Evolutionary conservation across 2,113 vertebrate species (phyloP).

Genomic region (Eretmochelys imbricata): DNA sequence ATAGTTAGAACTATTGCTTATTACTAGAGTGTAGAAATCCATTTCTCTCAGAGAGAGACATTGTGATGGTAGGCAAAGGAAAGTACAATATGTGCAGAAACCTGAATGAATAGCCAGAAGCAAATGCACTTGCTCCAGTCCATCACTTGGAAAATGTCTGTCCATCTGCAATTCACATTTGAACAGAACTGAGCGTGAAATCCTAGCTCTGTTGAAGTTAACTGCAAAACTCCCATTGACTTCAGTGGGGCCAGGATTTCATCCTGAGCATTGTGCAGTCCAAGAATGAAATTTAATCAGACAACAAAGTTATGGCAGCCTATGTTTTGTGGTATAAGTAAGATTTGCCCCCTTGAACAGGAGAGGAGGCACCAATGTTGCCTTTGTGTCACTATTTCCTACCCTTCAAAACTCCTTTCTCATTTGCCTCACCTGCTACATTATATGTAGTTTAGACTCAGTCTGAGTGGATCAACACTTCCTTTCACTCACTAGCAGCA

Average conservation of each 20-base stretch:
- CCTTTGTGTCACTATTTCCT: neutral
- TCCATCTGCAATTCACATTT: neutral
- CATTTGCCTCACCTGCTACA: neutral
- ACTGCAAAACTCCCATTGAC: neutral
- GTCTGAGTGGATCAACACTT: neutral
- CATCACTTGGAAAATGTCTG: neutral
- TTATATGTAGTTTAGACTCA: neutral
- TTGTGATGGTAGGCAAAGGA: neutral
- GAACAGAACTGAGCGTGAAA: neutral
- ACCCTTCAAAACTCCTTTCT: neutral
- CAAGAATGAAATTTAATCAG: neutral
- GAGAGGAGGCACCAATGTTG: neutral
- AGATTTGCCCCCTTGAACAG: neutral
- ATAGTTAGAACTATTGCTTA: conserved; percentile 23
- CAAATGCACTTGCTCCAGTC: too few species aligned
- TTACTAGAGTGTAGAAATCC: neutral
- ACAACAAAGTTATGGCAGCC: neutral
- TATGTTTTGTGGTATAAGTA: neutral
- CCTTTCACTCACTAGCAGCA: neutral
- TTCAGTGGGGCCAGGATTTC: neutral
- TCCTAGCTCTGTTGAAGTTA: neutral
- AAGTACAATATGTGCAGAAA: neutral
- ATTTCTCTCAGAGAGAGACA: neutral
- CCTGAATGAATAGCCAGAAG: conserved; percentile 25
- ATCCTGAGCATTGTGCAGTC: neutral